Evolutionary conservation across 2,888 invertebrate genomes (phyloP).

Genomic region (Drosophila paucipuncta): DNA sequence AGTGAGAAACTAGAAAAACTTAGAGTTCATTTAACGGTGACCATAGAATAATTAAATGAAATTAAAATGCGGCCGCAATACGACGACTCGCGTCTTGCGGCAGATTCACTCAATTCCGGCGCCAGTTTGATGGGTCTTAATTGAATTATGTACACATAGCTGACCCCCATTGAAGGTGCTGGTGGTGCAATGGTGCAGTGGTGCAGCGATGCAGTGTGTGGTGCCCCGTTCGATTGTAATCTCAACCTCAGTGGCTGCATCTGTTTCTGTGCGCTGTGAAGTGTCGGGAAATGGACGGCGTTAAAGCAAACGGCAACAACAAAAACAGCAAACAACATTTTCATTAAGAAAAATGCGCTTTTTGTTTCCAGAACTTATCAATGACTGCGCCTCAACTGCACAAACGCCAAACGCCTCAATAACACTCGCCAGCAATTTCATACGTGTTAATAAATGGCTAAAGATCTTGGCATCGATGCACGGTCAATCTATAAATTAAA

Average conservation of each 20-base stretch:
- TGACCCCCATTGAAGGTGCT: conserved; percentile 36
- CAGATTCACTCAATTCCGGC: conserved; percentile 28
- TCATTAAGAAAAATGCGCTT: conserved; percentile 58
- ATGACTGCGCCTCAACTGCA: conserved; percentile 27
- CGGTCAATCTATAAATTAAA: conserved; percentile 23
- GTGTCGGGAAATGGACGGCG: background rate
- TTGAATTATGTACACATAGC: conserved; percentile 54
- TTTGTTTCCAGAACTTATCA: conserved; percentile 52
- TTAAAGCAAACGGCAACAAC: background rate
- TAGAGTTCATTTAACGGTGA: conserved; percentile 1
- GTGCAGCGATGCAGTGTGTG: background rate
- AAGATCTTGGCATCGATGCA: conserved; percentile 36
- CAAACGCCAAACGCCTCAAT: conserved; percentile 11
- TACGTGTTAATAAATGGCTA: conserved; percentile 42
- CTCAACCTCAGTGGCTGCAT: conserved; percentile 16
- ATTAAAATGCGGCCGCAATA: conserved; percentile 48
- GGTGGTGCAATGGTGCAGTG: background rate
- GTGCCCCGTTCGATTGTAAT: conserved; percentile 3
- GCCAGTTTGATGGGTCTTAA: conserved; percentile 44
- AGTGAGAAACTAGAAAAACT: conserved; percentile 20
- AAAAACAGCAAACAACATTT: conserved; percentile 21
- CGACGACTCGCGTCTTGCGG: conserved; percentile 9
- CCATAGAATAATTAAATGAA: conserved; percentile 41
- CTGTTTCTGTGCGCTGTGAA: conserved; percentile 13
- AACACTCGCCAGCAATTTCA: conserved; percentile 28